These are phyloP conservation scores for Magallana ariakensis DNA, from an alignment of 1,140 invertebrate species.

Conservation along the genomic window DNA sequence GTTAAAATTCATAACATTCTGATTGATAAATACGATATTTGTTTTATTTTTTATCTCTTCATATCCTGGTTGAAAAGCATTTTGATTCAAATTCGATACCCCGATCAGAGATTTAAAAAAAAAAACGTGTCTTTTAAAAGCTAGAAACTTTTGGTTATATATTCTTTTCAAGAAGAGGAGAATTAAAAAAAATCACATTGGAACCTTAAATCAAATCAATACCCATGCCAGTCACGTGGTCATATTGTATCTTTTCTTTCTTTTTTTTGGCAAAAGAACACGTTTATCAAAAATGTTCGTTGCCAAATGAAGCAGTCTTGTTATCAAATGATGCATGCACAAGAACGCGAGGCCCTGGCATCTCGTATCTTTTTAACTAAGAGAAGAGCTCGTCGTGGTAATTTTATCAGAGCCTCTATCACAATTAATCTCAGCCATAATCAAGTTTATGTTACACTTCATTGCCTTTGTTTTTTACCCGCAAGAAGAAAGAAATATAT, in stretches of 20 bases:
- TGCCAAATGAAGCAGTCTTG: constrained; percentile 1
- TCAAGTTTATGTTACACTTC: constrained; percentile 32
- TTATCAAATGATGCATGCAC: constrained; percentile 32
- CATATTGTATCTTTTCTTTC: constrained; percentile 14
- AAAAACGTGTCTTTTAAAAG: too few species aligned
- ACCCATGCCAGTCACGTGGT: background rate
- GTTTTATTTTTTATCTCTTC: too few species aligned
- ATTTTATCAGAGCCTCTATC: background rate
- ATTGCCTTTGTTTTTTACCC: constrained; percentile 32
- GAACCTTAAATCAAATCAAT: background rate
- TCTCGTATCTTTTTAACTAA: background rate
- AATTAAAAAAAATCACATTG: background rate
- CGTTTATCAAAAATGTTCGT: constrained; percentile 36
- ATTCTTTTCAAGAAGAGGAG: too few species aligned
- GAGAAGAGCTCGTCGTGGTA: background rate
- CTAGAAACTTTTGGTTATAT: too few species aligned
- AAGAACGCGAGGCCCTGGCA: background rate
- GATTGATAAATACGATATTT: too few species aligned
- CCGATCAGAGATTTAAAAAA: too few species aligned
- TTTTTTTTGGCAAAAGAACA: constrained; percentile 22
- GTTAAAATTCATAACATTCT: too few species aligned
- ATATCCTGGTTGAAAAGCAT: too few species aligned
- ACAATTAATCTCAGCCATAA: constrained; percentile 18
- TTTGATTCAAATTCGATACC: too few species aligned
- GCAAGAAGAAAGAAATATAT: background rate